Base-by-base conservation (phyloP, 2,888 invertebrate species). In the Elysia crispata region DNA sequence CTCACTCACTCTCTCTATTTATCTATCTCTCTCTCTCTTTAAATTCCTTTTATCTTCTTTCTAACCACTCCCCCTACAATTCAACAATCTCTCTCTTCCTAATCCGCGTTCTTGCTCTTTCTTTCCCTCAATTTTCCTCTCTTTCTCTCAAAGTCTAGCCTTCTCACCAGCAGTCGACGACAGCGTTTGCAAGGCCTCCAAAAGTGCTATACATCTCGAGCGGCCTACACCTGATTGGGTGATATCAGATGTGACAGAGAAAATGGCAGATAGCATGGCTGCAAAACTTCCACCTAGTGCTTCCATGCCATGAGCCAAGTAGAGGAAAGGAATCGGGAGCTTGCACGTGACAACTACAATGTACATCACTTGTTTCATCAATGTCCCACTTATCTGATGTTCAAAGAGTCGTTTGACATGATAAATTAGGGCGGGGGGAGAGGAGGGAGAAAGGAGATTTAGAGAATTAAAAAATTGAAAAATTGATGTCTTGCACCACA, bases 161-260 rank as follows among this genome's bases (percentile, higher is more conserved):
- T 13, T 70, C 70, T 70, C 28, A 77, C 77, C 60, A 70, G 60
- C 60, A 0, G 77, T 31, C 6, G 69, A 57, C 5, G 66, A 31
- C n/a, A 78, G 1, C 13, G 78, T 83, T 20, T 83, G 49, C 13
- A 81, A 54, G 6, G 82, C 83, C 64, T 86, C 86, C 72, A 84
- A 76, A 30, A 82, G 49, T 0, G 84, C 76, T 25, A 86, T 85
- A 3, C 81, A 73, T 8, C 85, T 54, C 0, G 85, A 82, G 8
- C 86, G 77, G 11, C 76, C 28, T 13, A 64, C 70, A 1, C 85
- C 86, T 0, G 82, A 79, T 1, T n/a, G 66, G 0, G 84, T 83
- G n/a, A 85, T 62, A 79, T 86, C 86, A 20, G 86, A 83, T 11
- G 82, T 74, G 31, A 84, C 82, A 20, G 82, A 76, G 69, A 86